Percentiles rank a stretch among this genome's conserved stretches.
Evolutionary conservation across 1,140 invertebrate genomes (phyloP).

Genomic region (Zophobas morio): DNA sequence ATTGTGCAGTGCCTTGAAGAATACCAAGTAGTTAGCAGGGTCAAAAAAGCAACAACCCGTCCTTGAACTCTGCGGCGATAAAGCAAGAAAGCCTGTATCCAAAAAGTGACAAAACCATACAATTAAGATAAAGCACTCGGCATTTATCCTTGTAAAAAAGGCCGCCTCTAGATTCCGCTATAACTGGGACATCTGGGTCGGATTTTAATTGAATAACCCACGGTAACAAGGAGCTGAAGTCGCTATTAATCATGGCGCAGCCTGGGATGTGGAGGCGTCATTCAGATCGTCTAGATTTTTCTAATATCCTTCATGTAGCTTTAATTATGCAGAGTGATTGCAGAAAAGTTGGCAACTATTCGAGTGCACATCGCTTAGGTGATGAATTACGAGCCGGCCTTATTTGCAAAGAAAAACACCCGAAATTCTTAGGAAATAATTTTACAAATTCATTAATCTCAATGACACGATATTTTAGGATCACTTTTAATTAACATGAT

Average conservation of each 20-base stretch:
- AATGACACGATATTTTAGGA: conserved; percentile 46
- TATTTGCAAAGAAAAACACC: conserved; percentile 39
- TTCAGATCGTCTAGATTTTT: conserved; percentile 33
- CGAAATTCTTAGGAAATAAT: conserved; percentile 45
- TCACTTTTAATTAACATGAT: conserved; percentile 55
- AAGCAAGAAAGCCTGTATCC: conserved; percentile 14
- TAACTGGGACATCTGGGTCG: conserved; percentile 51
- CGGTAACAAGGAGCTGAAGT: conserved; percentile 19
- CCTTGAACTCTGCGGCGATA: conserved; percentile 9
- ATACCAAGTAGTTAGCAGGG: not conserved
- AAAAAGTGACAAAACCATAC: conserved; percentile 47
- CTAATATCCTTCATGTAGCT: conserved; percentile 4
- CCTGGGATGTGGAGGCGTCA: conserved; percentile 19
- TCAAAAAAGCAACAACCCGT: not conserved
- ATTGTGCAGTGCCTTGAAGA: not conserved
- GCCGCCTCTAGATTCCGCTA: conserved; percentile 29
- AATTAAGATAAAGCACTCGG: conserved; percentile 45
- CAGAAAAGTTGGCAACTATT: conserved; percentile 31
- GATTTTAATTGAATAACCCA: conserved; percentile 53
- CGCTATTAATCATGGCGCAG: conserved; percentile 44
- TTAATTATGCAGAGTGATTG: conserved; percentile 34
- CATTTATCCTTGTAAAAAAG: conserved; percentile 47
- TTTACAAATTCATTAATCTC: conserved; percentile 49
- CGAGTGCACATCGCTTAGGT: conserved; percentile 17
- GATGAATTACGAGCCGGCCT: conserved; percentile 17